phyloP scores from a whole-genome alignment of 2,888 invertebrate genomes.

The Omphaloscelis lunosa region DNA sequence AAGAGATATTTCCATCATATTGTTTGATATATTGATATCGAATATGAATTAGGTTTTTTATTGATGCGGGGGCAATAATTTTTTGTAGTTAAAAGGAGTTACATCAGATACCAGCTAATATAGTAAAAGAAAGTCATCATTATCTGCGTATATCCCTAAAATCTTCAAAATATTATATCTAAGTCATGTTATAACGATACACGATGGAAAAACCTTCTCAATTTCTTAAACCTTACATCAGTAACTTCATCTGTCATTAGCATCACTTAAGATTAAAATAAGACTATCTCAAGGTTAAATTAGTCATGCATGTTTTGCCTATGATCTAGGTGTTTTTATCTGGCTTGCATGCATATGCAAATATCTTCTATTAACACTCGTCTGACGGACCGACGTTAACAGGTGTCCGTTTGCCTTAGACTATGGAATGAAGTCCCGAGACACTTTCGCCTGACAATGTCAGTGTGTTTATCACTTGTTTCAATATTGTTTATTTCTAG shows the following conservation, averaged over 20 bases:
- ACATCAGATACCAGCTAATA: conserved; percentile 60
- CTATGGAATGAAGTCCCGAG: conserved; percentile 65
- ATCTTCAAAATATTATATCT: not conserved
- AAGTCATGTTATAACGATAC: not conserved
- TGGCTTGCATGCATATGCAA: conserved; percentile 81
- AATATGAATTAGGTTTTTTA: conserved; percentile 71
- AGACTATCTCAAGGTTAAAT: conserved; percentile 71
- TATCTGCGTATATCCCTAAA: conserved; percentile 6
- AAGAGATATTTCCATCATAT: conserved; percentile 81
- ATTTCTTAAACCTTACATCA: conserved; percentile 39
- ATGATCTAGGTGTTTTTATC: conserved; percentile 80
- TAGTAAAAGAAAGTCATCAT: conserved; percentile 48
- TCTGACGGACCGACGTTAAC: conserved; percentile 71
- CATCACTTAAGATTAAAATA: conserved; percentile 69
- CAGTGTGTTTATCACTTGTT: conserved; percentile 52
- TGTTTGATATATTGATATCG: conserved; percentile 83
- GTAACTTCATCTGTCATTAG: conserved; percentile 63
- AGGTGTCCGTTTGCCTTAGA: conserved; percentile 74
- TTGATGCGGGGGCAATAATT: conserved; percentile 62
- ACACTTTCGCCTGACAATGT: conserved; percentile 70
- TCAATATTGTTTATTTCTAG: conserved; percentile 50
- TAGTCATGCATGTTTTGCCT: conserved; percentile 80
- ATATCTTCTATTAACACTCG: conserved; percentile 78
- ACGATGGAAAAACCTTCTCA: conserved; percentile 28
- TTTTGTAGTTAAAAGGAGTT: conserved; percentile 45